These are phyloP conservation scores for Sebastiscus tertius DNA, from an alignment of 2,797 vertebrate species.

Conservation along the genomic window DNA sequence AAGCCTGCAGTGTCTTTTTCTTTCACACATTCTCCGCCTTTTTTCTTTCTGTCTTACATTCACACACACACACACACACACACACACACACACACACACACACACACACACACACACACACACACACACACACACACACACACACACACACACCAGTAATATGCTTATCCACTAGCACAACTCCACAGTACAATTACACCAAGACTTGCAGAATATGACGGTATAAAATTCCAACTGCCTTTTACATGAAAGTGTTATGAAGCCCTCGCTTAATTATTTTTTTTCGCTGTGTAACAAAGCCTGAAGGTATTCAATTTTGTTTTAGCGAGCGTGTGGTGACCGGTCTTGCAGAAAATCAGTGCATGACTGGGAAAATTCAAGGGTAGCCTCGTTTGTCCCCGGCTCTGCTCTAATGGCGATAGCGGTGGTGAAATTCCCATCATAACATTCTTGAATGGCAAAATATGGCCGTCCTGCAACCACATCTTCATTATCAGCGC, in stretches of 20 bases:
- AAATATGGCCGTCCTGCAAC: conserved; percentile 58
- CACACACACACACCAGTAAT: not conserved
- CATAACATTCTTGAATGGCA: conserved; percentile 58
- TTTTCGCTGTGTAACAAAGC: conserved; percentile 28
- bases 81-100: too few relatives aligned
- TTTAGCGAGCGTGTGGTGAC: conserved; percentile 19
- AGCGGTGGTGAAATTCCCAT: conserved; percentile 46
- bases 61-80: not conserved
- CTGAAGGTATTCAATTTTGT: conserved; percentile 35
- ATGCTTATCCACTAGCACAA: not conserved
- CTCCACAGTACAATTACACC: conserved; percentile 1
- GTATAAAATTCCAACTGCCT: conserved; percentile 16
- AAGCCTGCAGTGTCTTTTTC: conserved; percentile 72
- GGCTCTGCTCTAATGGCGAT: conserved; percentile 38
- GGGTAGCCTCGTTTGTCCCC: conserved; percentile 16
- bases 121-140: not conserved
- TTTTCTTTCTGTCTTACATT: not conserved
- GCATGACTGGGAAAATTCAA: conserved; percentile 22
- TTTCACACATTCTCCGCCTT: conserved; percentile 31
- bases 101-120: not conserved
- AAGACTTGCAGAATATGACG: not conserved
- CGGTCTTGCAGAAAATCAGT: conserved; percentile 33
- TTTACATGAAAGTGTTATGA: conserved; percentile 23
- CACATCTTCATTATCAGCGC: conserved; percentile 64
- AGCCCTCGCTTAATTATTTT: conserved; percentile 31